Evolutionary conservation across 2,888 invertebrate species (phyloP).

Genomic region (Stenodera caucasica): DNA sequence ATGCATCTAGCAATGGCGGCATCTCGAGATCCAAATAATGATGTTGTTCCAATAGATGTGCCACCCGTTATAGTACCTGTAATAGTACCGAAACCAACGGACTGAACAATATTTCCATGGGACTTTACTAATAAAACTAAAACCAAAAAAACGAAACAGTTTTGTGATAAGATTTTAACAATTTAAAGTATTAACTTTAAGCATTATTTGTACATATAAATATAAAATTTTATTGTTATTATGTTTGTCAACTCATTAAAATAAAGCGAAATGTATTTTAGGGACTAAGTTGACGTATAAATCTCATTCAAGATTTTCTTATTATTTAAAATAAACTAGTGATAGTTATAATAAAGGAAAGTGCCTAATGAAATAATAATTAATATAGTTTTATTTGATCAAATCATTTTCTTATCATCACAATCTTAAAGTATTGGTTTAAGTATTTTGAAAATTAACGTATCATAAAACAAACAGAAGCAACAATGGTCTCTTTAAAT

Average conservation of each 20-base stretch:
- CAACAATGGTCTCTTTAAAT: neutral
- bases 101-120: neutral
- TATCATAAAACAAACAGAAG: constrained; percentile 21
- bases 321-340: neutral
- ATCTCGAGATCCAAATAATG: constrained; percentile 12
- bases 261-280: neutral
- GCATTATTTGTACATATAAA: neutral
- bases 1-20: constrained; percentile 33
- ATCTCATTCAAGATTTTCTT: neutral
- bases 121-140: neutral
- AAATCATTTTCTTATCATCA: no score
- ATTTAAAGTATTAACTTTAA: neutral
- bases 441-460: neutral
- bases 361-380: no score
- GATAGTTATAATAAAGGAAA: no score
- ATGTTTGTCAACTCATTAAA: neutral
- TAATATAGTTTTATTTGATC: no score
- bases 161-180: neutral
- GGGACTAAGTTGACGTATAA: neutral
- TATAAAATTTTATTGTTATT: neutral
- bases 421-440: neutral
- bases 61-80: neutral
- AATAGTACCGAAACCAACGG: neutral
- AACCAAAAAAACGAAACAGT: neutral
- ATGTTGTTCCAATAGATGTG: constrained; percentile 17